Conservation (phyloP, 2,888 invertebrate species). For the Poecilus cupreus region DNA sequence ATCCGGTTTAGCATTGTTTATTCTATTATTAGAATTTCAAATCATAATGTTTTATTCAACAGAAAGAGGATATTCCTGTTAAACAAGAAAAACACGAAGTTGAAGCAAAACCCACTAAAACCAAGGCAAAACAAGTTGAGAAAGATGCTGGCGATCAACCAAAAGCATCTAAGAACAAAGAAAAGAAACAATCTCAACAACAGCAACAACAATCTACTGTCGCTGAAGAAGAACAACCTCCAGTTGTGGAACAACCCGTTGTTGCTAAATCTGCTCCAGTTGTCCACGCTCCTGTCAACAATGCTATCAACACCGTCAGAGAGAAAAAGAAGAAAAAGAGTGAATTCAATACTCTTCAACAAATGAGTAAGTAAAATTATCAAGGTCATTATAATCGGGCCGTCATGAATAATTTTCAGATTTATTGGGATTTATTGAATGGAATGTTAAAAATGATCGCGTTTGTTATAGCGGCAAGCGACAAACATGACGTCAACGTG, state of each 20-base stretch:
- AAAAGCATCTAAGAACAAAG: conserved; percentile 65
- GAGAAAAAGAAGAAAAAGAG: conserved; percentile 78
- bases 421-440: too few relatives aligned
- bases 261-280: conserved; percentile 32
- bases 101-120: conserved; percentile 63
- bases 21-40: background rate
- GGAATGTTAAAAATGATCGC: background rate
- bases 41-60: conserved; percentile 2
- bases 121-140: conserved; percentile 68
- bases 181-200: conserved; percentile 59
- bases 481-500: conserved; percentile 82
- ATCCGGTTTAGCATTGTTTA: background rate
- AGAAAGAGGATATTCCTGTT: conserved; percentile 34
- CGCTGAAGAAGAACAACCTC: conserved; percentile 14
- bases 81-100: conserved; percentile 45
- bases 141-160: conserved; percentile 69
- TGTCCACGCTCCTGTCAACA: conserved; percentile 26
- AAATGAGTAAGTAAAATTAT: conserved; percentile 72
- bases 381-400: background rate
- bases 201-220: conserved; percentile 39
- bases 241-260: conserved; percentile 23
- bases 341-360: conserved; percentile 74
- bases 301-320: conserved; percentile 64
- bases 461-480: conserved; percentile 74
- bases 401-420: conserved; percentile 20